Conservation (phyloP, 2,888 invertebrate species). For the Lissonota sp. region DNA sequence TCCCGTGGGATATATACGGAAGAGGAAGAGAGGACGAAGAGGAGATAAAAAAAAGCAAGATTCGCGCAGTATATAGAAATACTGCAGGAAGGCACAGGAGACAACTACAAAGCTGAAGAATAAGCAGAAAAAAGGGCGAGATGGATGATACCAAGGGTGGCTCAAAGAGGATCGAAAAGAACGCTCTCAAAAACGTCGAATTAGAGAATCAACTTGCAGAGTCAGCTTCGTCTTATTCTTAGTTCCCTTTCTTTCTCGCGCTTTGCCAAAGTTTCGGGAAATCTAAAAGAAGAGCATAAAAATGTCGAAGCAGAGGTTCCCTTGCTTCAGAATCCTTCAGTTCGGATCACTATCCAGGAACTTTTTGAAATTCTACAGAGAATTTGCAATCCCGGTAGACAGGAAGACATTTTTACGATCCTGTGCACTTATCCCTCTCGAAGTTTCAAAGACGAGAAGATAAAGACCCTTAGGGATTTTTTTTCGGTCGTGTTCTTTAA, state of each 20-base stretch:
- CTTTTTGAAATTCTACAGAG: slow-evolving; percentile 45
- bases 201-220: slow-evolving; percentile 54
- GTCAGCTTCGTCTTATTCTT: slow-evolving; percentile 50
- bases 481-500: slow-evolving; percentile 40
- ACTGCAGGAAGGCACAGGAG: not conserved
- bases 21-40: slow-evolving; percentile 23
- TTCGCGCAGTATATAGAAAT: slow-evolving; percentile 17
- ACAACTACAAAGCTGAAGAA: not conserved
- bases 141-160: slow-evolving; percentile 19
- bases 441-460: slow-evolving; percentile 45
- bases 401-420: slow-evolving; percentile 19
- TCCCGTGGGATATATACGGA: slow-evolving; percentile 70
- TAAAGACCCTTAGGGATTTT: slow-evolving; percentile 20
- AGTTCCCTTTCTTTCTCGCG: slow-evolving; percentile 40
- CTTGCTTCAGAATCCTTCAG: not conserved
- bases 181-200: slow-evolving; percentile 55
- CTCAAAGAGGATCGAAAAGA: slow-evolving; percentile 32
- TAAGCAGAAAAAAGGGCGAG: slow-evolving; percentile 21
- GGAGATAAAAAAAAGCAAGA: slow-evolving; percentile 30
- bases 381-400: slow-evolving; percentile 40
- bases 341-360: not conserved
- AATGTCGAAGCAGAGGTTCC: not conserved
- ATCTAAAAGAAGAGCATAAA: not conserved
- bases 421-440: slow-evolving; percentile 35
- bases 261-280: not conserved